Percentiles rank a stretch among this genome's conserved stretches.
Conservation (phyloP, 1,140 invertebrate genomes). For the Micrasema longulum region DNA sequence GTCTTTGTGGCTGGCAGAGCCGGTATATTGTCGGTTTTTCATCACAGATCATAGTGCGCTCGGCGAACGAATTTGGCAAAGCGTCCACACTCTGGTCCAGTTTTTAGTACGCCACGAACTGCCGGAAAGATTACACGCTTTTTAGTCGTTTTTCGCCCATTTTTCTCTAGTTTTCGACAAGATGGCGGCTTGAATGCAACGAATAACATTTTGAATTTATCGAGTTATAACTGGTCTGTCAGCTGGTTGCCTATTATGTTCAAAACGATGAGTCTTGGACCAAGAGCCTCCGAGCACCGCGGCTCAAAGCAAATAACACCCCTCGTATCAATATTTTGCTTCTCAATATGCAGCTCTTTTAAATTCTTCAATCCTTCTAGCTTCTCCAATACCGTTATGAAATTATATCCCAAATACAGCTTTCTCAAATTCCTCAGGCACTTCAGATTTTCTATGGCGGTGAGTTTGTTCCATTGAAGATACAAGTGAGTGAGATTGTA, state of each 20-base stretch:
- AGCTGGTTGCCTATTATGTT: conserved; percentile 69
- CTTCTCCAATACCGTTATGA: conserved; percentile 76
- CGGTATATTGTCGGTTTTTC: too few species aligned
- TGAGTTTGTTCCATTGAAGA: conserved; percentile 76
- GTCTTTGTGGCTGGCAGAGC: too few species aligned
- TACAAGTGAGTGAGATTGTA: conserved; percentile 75
- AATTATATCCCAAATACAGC: conserved; percentile 76
- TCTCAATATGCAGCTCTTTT: conserved; percentile 76
- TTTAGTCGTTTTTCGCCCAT: too few species aligned
- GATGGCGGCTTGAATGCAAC: too few species aligned
- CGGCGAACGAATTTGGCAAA: too few species aligned
- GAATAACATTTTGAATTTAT: too few species aligned
- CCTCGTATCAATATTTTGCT: conserved; percentile 69
- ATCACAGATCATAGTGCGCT: too few species aligned
- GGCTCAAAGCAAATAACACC: conserved; percentile 78
- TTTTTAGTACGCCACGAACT: too few species aligned
- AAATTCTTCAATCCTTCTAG: conserved; percentile 71
- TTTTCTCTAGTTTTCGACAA: too few species aligned
- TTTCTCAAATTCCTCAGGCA: conserved; percentile 71
- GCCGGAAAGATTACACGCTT: too few species aligned
- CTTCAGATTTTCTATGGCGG: conserved; percentile 73
- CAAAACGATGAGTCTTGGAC: conserved; percentile 63
- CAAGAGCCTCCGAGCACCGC: conserved; percentile 68
- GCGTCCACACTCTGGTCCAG: too few species aligned
- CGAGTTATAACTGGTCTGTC: too few species aligned